A percentile compares a stretch with the other conserved stretches of the same genome.
phyloP scores from a whole-genome alignment of 1,140 invertebrate species.

The Danaus melanippus region DNA sequence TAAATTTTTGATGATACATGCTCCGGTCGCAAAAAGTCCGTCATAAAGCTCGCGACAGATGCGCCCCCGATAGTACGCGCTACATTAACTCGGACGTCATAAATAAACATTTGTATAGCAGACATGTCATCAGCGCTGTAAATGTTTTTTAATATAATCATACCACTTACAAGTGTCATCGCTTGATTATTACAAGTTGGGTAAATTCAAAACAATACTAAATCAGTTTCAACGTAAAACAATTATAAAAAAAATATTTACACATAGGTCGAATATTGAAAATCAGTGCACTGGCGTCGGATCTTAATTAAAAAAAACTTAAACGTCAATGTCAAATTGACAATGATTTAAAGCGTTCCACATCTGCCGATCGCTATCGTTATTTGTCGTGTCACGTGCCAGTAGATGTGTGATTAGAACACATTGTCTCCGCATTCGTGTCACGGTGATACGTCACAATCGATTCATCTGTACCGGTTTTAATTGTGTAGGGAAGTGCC shows the following conservation, averaged over 20 bases:
- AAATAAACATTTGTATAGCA: too few species aligned
- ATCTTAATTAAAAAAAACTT: too few species aligned
- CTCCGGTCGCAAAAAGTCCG: slow-evolving; percentile 24
- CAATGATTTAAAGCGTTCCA: background rate
- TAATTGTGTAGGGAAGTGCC: slow-evolving; percentile 45
- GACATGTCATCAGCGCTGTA: background rate
- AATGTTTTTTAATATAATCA: background rate
- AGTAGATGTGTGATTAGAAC: slow-evolving; percentile 48
- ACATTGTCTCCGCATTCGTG: slow-evolving; percentile 47
- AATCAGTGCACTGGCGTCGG: too few species aligned
- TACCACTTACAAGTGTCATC: too few species aligned
- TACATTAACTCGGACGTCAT: slow-evolving; percentile 39
- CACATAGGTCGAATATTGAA: too few species aligned
- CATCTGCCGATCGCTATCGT: slow-evolving; percentile 62
- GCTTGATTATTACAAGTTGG: too few species aligned
- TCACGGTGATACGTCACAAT: slow-evolving; percentile 65
- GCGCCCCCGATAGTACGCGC: slow-evolving; percentile 36
- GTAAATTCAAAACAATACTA: too few species aligned
- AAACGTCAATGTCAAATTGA: too few species aligned
- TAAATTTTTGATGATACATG: slow-evolving; percentile 33
- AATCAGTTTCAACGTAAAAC: too few species aligned
- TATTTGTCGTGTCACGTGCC: slow-evolving; percentile 63
- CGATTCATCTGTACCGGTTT: slow-evolving; percentile 57
- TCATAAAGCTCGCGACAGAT: slow-evolving; percentile 43
- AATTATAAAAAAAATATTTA: too few species aligned